These are phyloP conservation scores for Diachrysia chrysitis DNA, from an alignment of 2,888 invertebrate genomes.

Conservation along the genomic window DNA sequence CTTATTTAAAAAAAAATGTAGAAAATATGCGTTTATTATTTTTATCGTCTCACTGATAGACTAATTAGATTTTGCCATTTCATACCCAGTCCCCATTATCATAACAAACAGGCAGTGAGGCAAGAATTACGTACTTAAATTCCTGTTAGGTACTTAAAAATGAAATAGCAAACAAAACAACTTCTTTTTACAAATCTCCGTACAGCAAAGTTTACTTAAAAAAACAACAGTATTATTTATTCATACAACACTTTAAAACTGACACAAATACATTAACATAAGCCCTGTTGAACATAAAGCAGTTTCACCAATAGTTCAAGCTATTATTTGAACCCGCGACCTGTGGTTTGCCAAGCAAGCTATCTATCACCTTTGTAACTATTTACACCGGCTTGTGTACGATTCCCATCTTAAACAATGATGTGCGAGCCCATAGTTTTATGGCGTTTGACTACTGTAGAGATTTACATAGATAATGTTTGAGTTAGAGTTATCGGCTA, in stretches of 20 bases:
- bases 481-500: not conserved
- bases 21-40: too few relatives aligned
- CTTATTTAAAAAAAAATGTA: too few relatives aligned
- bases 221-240: not conserved
- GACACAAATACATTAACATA: not conserved
- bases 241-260: not conserved
- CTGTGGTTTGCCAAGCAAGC: not conserved
- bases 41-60: too few relatives aligned
- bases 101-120: too few relatives aligned
- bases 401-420: not conserved
- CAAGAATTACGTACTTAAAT: too few relatives aligned
- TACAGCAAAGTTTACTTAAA: not conserved
- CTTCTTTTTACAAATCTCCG: not conserved
- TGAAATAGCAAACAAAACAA: not conserved
- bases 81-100: too few relatives aligned
- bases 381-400: not conserved
- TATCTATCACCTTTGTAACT: not conserved
- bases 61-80: too few relatives aligned
- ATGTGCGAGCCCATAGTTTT: too few relatives aligned
- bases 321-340: constrained; percentile 2
- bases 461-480: not conserved
- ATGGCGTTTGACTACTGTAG: not conserved
- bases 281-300: not conserved
- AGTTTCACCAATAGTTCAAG: constrained; percentile 8
- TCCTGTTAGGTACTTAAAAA: too few relatives aligned